Percentiles rank a stretch among this genome's conserved stretches.
Conservation (phyloP, 2,797 vertebrate species). For the Lacerta viridis region DNA sequence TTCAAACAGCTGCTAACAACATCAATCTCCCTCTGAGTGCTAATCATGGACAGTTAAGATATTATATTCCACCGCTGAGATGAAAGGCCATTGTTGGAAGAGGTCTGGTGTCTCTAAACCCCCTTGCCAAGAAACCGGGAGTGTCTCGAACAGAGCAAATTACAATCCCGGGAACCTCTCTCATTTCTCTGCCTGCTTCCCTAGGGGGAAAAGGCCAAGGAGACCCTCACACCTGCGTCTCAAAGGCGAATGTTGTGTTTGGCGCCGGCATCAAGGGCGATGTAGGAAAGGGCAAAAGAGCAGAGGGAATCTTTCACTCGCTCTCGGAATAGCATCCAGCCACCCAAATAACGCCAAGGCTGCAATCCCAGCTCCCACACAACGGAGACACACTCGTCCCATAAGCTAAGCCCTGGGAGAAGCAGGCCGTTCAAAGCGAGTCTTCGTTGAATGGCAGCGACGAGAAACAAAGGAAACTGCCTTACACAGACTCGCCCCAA, state of each 20-base stretch:
- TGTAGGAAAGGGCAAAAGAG: constrained; percentile 51
- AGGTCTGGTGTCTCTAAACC: constrained; percentile 25
- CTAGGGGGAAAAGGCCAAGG: constrained; percentile 29
- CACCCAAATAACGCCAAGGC: background rate
- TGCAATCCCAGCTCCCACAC: background rate
- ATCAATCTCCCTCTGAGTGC: background rate
- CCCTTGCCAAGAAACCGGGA: constrained; percentile 46
- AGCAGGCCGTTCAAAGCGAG: background rate
- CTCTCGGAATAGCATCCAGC: constrained; percentile 44
- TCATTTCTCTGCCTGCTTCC: constrained; percentile 54
- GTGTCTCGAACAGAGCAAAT: constrained; percentile 50
- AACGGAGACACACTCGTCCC: background rate
- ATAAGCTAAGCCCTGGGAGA: background rate
- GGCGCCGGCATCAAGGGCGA: constrained; percentile 65
- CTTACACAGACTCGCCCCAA: no score
- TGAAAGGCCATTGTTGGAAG: background rate
- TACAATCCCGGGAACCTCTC: constrained; percentile 50
- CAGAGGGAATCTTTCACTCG: constrained; percentile 49
- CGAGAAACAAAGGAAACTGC: background rate
- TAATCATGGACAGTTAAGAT: background rate
- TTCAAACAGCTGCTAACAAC: background rate
- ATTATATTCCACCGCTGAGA: background rate
- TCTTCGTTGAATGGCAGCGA: background rate
- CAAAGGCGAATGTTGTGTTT: constrained; percentile 66
- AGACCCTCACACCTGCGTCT: constrained; percentile 62